Evolutionary conservation across 1,140 invertebrate genomes (phyloP).

Genomic region (Neodiprion fabricii): DNA sequence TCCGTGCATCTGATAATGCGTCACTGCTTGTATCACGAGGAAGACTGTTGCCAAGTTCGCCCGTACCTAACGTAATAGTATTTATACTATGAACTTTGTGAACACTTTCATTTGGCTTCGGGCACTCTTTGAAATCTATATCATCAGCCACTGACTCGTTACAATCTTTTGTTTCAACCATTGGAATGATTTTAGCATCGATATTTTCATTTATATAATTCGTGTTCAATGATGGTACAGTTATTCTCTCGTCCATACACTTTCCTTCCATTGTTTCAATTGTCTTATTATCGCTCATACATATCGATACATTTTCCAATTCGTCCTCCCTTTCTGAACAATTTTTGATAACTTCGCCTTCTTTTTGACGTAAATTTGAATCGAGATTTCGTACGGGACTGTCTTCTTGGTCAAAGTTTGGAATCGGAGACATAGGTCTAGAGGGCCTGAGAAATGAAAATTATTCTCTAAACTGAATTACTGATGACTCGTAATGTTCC

Average conservation of each 20-base stretch:
- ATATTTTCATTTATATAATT: constrained; percentile 42
- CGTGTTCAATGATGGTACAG: constrained; percentile 26
- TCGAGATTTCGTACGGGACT: constrained; percentile 48
- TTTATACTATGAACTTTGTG: constrained; percentile 55
- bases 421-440: constrained; percentile 81
- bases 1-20: constrained; percentile 64
- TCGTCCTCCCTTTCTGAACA: constrained; percentile 33
- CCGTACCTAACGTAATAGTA: constrained; percentile 48
- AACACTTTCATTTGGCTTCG: constrained; percentile 44
- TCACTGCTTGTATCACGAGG: constrained; percentile 69
- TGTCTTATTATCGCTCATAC: constrained; percentile 52
- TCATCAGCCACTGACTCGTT: constrained; percentile 34
- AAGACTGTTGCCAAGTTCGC: constrained; percentile 61
- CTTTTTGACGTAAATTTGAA: constrained; percentile 40
- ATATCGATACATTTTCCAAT: constrained; percentile 29
- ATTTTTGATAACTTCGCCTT: constrained; percentile 29
- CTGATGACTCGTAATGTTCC: constrained; percentile 13
- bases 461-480: not conserved
- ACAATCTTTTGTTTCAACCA: constrained; percentile 42
- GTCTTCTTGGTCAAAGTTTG: constrained; percentile 65
- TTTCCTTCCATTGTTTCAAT: constrained; percentile 58
- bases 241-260: constrained; percentile 40
- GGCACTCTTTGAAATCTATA: constrained; percentile 35
- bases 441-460: constrained; percentile 67
- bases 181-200: constrained; percentile 36